phyloP scores from a whole-genome alignment of 2,888 invertebrate genomes.

The Arctia plantaginis region DNA sequence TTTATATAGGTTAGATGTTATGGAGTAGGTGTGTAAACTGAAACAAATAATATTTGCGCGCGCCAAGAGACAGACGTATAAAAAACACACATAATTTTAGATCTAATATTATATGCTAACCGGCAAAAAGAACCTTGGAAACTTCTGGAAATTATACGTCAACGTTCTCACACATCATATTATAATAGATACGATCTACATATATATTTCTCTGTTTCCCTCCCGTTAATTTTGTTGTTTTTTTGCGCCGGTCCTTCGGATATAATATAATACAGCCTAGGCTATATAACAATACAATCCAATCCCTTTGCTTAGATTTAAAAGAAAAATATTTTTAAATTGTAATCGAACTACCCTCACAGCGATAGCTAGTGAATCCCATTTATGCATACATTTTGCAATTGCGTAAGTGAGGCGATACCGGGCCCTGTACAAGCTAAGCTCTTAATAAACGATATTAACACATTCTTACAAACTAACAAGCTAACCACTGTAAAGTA shows the following conservation, averaged over 20 bases:
- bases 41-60: conserved; percentile 3
- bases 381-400: not conserved
- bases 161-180: not conserved
- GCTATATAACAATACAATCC: too few relatives aligned
- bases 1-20: conserved; percentile 9
- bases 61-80: conserved; percentile 4
- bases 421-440: too few relatives aligned
- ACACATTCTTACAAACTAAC: not conserved
- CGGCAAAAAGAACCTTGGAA: conserved; percentile 5
- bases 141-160: not conserved
- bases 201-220: not conserved
- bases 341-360: too few relatives aligned
- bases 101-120: conserved; percentile 1
- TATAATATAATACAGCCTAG: too few relatives aligned
- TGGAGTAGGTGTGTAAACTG: conserved; percentile 5
- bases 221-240: not conserved
- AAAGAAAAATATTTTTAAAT: too few relatives aligned
- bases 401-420: too few relatives aligned
- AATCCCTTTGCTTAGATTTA: too few relatives aligned
- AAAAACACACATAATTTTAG: conserved; percentile 1
- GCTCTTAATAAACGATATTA: too few relatives aligned
- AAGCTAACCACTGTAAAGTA: not conserved
- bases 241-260: not conserved
- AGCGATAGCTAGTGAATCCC: not conserved
- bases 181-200: not conserved